Percentiles rank a stretch among this genome's conserved stretches.
Evolutionary conservation across 1,140 invertebrate genomes (phyloP).

Genomic region (Neotoxoptera formosana): DNA sequence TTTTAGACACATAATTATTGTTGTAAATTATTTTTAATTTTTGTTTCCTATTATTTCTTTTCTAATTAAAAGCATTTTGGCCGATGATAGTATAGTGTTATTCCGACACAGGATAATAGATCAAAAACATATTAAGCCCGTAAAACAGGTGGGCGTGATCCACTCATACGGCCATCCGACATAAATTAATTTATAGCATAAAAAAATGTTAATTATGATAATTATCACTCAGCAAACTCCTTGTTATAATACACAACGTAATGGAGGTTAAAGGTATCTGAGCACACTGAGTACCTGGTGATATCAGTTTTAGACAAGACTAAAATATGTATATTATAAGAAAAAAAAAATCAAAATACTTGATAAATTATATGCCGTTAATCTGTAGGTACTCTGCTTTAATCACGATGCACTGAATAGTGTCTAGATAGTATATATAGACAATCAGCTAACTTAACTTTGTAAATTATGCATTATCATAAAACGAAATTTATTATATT

Average conservation of each 20-base stretch:
- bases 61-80: constrained; percentile 46
- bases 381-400: background rate
- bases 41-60: constrained; percentile 43
- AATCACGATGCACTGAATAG: background rate
- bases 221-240: constrained; percentile 44
- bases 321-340: background rate
- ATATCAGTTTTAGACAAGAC: background rate
- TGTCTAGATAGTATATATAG: background rate
- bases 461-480: constrained; percentile 24
- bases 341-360: background rate
- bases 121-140: constrained; percentile 48
- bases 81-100: constrained; percentile 26
- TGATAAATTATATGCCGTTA: constrained; percentile 4
- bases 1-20: constrained; percentile 54
- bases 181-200: constrained; percentile 45
- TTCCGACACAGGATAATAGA: constrained; percentile 31
- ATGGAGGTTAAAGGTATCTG: background rate
- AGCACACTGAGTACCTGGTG: background rate
- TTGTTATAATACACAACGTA: constrained; percentile 35
- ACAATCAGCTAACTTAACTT: background rate
- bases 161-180: constrained; percentile 1
- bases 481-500: background rate
- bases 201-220: constrained; percentile 56
- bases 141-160: constrained; percentile 50
- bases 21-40: constrained; percentile 54